A percentile compares a stretch with the other conserved stretches of the same genome.
phyloP scores from a whole-genome alignment of 2,888 invertebrate genomes.

The Tipula vernalis region DNA sequence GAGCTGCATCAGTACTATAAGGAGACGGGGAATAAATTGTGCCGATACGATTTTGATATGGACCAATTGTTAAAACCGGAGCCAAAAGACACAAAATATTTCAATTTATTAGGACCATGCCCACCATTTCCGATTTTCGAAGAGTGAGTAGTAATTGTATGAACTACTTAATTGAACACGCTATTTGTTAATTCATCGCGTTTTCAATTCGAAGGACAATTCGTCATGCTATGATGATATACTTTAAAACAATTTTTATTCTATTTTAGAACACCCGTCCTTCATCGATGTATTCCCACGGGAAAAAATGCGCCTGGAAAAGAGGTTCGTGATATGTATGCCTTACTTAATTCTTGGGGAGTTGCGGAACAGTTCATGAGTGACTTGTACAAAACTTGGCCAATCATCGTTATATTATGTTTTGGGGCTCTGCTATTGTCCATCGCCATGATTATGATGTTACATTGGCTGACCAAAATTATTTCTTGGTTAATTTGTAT shows the following conservation, averaged over 20 bases:
- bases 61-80: slow-evolving; percentile 37
- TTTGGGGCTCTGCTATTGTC: slow-evolving; percentile 78
- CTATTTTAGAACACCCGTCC: slow-evolving; percentile 50
- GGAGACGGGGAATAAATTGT: slow-evolving; percentile 61
- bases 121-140: slow-evolving; percentile 67
- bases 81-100: slow-evolving; percentile 26
- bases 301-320: slow-evolving; percentile 50
- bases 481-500: slow-evolving; percentile 84
- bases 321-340: slow-evolving; percentile 60
- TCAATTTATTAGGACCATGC: slow-evolving; percentile 55
- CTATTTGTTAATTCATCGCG: background rate
- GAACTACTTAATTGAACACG: background rate
- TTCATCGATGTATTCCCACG: slow-evolving; percentile 80
- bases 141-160: slow-evolving; percentile 37
- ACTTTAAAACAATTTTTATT: background rate
- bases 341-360: slow-evolving; percentile 76
- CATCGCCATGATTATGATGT: slow-evolving; percentile 65
- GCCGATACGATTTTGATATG: slow-evolving; percentile 57
- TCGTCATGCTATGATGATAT: background rate
- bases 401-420: slow-evolving; percentile 67
- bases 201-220: background rate
- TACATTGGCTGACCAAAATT: slow-evolving; percentile 69
- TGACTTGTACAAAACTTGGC: slow-evolving; percentile 82
- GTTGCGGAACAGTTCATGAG: slow-evolving; percentile 76
- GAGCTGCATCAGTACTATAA: slow-evolving; percentile 63